Base-by-base conservation (phyloP, 2,888 invertebrate species). In the Shargacucullia verbasci region DNA sequence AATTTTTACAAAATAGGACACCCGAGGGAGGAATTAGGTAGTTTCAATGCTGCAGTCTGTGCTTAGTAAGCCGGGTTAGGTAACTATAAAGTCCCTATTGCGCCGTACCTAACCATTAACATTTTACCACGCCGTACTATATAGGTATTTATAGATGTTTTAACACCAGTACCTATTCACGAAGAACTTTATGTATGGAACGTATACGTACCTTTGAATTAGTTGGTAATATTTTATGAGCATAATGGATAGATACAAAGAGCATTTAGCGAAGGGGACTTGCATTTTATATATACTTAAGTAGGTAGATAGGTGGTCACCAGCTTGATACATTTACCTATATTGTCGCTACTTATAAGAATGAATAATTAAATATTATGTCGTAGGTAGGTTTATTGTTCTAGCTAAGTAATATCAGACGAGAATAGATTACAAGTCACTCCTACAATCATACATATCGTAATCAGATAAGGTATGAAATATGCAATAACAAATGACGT, bases 1-100 rank as follows among this genome's bases (percentile, higher is more conserved):
- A 73, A 72, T 81, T 79, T 81, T 79, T 80, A 67, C 72, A 65
- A 78, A 77, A 75, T 77, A 80, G 70, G 60, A 62, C 78, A 68
- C 80, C 61, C 79, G 46, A 37, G 81, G 80, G 83, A 73, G 67
- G 52, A 68, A 77, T 82, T 78, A 76, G 61, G 60, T 70, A 70
- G 62, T 53, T 76, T 58, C 58, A 64, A 61, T 53, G 69, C 53
- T 61, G 59, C 57, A 57, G 54, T 47, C 61, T 56, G 58, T 65
- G 68, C 59, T 68, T 75, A 61, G 47, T 56, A 55, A 57, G 69
- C 31, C 25, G 44, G 33, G 55, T 59, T 68, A 62, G 61, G 41
- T 66, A n/a, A n/a, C n/a, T n/a, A 38, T 20, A 25, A 27, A 54
- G 38, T 71, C 59, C 45, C 47, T 64, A 68, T 59, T 54, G 59